phyloP scores from a whole-genome alignment of 2,113 vertebrate species.

The Petrocephalus zakoni region DNA sequence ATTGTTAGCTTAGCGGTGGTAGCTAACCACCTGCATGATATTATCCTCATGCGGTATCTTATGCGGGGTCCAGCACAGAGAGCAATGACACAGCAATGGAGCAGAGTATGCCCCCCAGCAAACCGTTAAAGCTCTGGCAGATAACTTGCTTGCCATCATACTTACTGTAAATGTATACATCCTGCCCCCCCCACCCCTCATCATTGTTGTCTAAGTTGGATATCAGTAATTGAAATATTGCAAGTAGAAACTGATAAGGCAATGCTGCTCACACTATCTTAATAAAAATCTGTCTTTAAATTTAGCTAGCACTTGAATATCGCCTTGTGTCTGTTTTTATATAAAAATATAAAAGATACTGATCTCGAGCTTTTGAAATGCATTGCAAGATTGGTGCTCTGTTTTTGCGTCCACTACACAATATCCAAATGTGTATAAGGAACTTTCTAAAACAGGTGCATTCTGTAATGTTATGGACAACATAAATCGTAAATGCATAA shows the following conservation, averaged over 20 bases:
- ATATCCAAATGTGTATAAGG: neutral
- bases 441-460: neutral
- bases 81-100: neutral
- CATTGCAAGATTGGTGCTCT: neutral
- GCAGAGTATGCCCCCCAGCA: neutral
- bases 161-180: neutral
- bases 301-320: constrained; percentile 2
- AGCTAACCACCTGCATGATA: neutral
- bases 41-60: neutral
- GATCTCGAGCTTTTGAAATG: neutral
- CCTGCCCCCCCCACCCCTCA: neutral
- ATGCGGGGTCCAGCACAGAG: neutral
- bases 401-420: neutral
- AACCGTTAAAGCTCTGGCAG: neutral
- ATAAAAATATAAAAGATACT: neutral
- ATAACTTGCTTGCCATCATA: neutral
- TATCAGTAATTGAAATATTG: constrained; percentile 9
- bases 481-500: neutral
- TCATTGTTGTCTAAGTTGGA: neutral
- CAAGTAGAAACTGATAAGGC: neutral
- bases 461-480: neutral
- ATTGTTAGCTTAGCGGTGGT: neutral
- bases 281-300: neutral
- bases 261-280: neutral
- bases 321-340: neutral